Conservation (phyloP, 1,140 invertebrate species). For the Dendrolimus kikuchii region DNA sequence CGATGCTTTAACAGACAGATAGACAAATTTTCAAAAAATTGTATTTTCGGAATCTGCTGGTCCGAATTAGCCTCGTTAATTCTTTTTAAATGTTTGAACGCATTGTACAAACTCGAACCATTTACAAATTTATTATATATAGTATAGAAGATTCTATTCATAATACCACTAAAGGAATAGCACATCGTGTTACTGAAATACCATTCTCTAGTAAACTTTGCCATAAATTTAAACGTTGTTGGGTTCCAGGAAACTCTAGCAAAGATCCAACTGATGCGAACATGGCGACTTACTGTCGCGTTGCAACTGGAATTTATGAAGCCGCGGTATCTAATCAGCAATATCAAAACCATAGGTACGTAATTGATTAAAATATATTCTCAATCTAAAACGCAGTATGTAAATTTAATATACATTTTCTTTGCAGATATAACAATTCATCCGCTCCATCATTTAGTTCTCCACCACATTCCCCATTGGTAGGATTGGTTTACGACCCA, state of each 20-base stretch:
- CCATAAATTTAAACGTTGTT: neutral
- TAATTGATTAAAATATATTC: neutral
- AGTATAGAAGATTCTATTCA: no score
- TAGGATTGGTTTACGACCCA: conserved; percentile 54
- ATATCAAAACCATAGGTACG: conserved; percentile 48
- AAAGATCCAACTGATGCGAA: conserved; percentile 47
- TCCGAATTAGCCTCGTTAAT: no score
- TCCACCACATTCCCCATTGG: conserved; percentile 56
- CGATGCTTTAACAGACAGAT: no score
- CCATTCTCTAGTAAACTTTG: neutral
- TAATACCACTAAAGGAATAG: no score
- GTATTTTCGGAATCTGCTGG: no score
- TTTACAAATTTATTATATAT: no score
- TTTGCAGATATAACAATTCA: conserved; percentile 54
- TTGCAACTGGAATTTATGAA: conserved; percentile 44
- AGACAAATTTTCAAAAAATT: no score
- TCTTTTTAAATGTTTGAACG: no score
- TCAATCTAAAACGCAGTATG: neutral
- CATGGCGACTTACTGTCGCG: conserved; percentile 43
- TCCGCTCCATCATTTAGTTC: conserved; percentile 56
- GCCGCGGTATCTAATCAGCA: conserved; percentile 38
- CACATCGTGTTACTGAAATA: no score
- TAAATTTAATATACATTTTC: neutral
- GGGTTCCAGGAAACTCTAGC: conserved; percentile 33
- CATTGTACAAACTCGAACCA: no score